These are phyloP conservation scores for Palythoa grandiflora DNA, from an alignment of 92 coral and sea anemone species.

Conservation along the genomic window DNA sequence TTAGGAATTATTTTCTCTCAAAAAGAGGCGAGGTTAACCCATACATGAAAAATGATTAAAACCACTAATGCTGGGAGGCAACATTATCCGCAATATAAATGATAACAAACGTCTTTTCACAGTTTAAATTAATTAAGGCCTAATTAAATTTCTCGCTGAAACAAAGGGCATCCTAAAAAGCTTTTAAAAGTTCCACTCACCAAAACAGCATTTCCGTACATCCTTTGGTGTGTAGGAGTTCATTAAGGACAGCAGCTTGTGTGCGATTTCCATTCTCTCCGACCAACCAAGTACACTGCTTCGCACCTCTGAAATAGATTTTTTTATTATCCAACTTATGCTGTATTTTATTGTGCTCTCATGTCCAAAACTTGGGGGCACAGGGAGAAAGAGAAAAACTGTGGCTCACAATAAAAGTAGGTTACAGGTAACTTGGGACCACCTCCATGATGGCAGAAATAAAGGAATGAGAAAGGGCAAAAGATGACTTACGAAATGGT, in stretches of 20 bases:
- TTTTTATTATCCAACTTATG: background rate
- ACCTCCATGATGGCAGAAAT: too few species aligned
- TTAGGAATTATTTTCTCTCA: too few species aligned
- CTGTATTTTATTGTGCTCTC: background rate
- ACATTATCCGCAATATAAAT: background rate
- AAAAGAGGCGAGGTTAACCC: too few species aligned
- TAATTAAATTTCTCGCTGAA: background rate
- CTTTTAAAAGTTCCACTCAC: conserved; percentile 50
- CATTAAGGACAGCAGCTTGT: conserved; percentile 89
- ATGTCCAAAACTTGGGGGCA: too few species aligned
- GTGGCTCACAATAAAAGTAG: too few species aligned
- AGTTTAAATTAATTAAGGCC: too few species aligned
- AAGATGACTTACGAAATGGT: too few species aligned
- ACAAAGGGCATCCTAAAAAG: background rate
- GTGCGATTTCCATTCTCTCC: conserved; percentile 93
- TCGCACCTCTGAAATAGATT: conserved; percentile 76
- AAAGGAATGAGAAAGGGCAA: too few species aligned
- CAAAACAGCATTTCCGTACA: conserved; percentile 83
- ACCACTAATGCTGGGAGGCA: background rate
- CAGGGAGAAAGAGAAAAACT: too few species aligned
- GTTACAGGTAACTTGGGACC: too few species aligned
- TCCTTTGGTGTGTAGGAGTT: conserved; percentile 98
- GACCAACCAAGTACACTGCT: conserved; percentile 94
- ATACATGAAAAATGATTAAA: too few species aligned
- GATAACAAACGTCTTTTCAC: too few species aligned